A percentile compares a stretch with the other conserved stretches of the same genome.
These are phyloP conservation scores for Trialeurodes vaporariorum DNA, from an alignment of 1,140 invertebrate species.

Conservation along the genomic window DNA sequence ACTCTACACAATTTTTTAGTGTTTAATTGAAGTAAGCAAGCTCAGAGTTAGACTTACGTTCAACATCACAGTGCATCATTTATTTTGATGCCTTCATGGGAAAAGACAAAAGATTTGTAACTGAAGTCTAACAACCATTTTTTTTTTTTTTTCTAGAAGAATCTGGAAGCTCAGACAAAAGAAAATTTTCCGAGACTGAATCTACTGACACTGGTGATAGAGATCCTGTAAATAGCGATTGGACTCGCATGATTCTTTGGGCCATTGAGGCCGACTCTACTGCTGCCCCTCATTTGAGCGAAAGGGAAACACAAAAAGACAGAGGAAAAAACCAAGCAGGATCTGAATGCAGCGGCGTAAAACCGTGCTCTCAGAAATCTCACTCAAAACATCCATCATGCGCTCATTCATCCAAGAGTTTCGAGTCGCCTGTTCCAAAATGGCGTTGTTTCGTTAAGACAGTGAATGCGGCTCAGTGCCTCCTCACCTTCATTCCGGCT, in stretches of 20 bases:
- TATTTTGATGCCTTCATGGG: too few species aligned
- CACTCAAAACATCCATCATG: not conserved
- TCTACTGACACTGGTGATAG: constrained; percentile 16
- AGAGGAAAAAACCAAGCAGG: not conserved
- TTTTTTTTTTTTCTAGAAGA: constrained; percentile 9
- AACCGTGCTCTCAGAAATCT: not conserved
- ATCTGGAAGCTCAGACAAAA: not conserved
- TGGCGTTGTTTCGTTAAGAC: constrained; percentile 63
- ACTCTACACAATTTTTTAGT: too few species aligned
- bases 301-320: not conserved
- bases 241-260: constrained; percentile 19
- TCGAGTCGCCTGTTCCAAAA: constrained; percentile 26
- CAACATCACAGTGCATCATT: too few species aligned
- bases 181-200: constrained; percentile 15
- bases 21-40: too few species aligned
- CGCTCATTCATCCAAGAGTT: not conserved
- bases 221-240: constrained; percentile 13
- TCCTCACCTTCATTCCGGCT: constrained; percentile 56
- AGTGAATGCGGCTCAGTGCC: constrained; percentile 45
- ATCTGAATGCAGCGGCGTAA: not conserved
- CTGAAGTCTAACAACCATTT: too few species aligned
- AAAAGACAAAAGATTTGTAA: too few species aligned
- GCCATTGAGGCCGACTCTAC: not conserved
- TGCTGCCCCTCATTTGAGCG: not conserved
- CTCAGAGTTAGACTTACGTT: too few species aligned